Conservation (phyloP, 2,113 vertebrate species). For the Pagrus major region DNA sequence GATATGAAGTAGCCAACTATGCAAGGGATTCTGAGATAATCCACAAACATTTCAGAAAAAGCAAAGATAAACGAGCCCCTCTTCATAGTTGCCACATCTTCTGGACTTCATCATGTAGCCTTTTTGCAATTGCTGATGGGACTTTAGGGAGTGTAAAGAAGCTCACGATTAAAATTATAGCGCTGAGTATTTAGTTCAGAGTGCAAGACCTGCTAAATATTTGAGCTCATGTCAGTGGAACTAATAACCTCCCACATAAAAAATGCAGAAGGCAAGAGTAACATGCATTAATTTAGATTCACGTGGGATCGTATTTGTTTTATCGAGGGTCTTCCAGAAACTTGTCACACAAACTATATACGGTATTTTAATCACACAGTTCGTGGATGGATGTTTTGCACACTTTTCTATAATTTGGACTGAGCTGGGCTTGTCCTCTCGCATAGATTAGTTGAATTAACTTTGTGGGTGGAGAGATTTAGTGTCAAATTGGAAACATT, state of each 20-base stretch:
- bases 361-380: background rate
- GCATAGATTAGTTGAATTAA: background rate
- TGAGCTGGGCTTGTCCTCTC: background rate
- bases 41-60: slow-evolving; percentile 55
- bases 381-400: background rate
- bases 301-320: slow-evolving; percentile 7
- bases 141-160: slow-evolving; percentile 66
- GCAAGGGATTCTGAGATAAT: slow-evolving; percentile 22
- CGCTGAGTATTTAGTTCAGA: slow-evolving; percentile 18
- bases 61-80: slow-evolving; percentile 49
- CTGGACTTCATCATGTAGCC: slow-evolving; percentile 84
- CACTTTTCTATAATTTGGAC: background rate
- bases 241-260: background rate
- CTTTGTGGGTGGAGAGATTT: background rate
- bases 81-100: slow-evolving; percentile 77
- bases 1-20: slow-evolving; percentile 57
- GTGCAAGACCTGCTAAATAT: background rate
- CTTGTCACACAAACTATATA: background rate
- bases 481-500: slow-evolving; percentile 18
- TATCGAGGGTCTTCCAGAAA: background rate
- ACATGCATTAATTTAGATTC: background rate
- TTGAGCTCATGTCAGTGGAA: background rate
- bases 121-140: slow-evolving; percentile 84
- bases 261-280: background rate
- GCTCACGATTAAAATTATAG: slow-evolving; percentile 11